Conservation (phyloP, 2,888 invertebrate species). For the Dorcus parallelipipedus region DNA sequence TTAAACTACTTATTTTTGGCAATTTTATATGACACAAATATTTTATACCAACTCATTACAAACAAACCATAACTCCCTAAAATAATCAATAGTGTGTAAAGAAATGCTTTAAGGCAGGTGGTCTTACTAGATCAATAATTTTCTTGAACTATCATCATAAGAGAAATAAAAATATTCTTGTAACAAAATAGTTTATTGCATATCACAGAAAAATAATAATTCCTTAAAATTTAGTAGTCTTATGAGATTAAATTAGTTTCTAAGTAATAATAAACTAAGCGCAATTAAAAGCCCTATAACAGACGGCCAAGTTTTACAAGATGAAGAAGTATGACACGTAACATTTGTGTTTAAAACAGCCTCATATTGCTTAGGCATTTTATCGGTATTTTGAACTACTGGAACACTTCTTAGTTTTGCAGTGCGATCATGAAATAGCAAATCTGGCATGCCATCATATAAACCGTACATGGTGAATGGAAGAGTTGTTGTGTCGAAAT, state of each 20-base stretch:
- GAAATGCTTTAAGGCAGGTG: background rate
- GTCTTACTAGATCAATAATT: background rate
- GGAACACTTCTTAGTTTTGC: constrained; percentile 38
- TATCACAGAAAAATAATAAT: constrained; percentile 23
- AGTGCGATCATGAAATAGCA: constrained; percentile 65
- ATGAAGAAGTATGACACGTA: no score
- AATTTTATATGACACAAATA: background rate
- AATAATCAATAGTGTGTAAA: constrained; percentile 2
- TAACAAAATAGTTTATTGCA: constrained; percentile 16
- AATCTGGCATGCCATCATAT: constrained; percentile 60
- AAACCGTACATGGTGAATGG: constrained; percentile 69
- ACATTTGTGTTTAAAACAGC: constrained; percentile 21
- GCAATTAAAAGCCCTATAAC: no score
- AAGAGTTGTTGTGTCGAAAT: constrained; percentile 54
- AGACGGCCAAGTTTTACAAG: no score
- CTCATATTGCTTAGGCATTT: constrained; percentile 36
- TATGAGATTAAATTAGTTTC: no score
- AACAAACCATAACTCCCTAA: constrained; percentile 2
- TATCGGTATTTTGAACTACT: constrained; percentile 36
- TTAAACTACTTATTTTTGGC: background rate
- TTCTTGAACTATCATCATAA: background rate
- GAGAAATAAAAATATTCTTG: background rate
- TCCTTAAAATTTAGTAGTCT: background rate
- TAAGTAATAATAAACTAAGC: no score
- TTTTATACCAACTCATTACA: background rate